Base-by-base conservation (phyloP, 2,888 invertebrate species). In the Deroplatys truncata region DNA sequence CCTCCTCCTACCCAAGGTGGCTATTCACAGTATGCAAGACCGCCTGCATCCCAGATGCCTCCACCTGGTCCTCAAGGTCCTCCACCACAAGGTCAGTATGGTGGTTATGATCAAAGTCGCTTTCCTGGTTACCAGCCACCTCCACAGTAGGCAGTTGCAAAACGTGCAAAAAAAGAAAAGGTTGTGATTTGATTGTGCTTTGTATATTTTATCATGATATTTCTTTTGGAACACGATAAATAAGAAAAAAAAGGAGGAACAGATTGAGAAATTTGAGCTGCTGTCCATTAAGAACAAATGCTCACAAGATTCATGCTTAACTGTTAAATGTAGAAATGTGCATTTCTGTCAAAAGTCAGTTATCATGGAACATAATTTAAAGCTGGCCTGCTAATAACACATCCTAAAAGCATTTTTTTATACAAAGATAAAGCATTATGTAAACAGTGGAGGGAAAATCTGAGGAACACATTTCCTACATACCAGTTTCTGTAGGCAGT, bases 61-160 rank as follows among this genome's bases (percentile, higher is more conserved):
- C 95, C 92, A 8, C 95, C 96, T 0, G 95, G 96, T 9, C 96
- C 96, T 5, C 96, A 96, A 91, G 96, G 96, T 8, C 96, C 96
- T 31, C 96, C 95, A 13, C 95, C 97, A 10, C 96, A 97, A 91
- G 96, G 96, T 90, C 95, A 96, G 90, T 97, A 97, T 92, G 96
- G 95, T 13, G 96, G 97, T 83, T 97, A 97, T 92, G 96, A 97
- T 84, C 91, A 91, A 89, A 90, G 90, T 35, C 49, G 91, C 82
- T 91, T 91, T 84, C 91, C 91, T 8, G 91, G 91, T 88, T 97
- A 97, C 92, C 97, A 97, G 92, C 97, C 97, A 90, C 97, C 97
- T 88, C 95, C 96, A 56, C 96, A 96, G 93, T 96, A 95, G 92
- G 72, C 28, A 90, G 49, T 72, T 20, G 56, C 9, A 20, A 72